A percentile compares a stretch with the other conserved stretches of the same genome.
phyloP scores from a whole-genome alignment of 2,113 vertebrate genomes.

The Miniopterus natalensis region DNA sequence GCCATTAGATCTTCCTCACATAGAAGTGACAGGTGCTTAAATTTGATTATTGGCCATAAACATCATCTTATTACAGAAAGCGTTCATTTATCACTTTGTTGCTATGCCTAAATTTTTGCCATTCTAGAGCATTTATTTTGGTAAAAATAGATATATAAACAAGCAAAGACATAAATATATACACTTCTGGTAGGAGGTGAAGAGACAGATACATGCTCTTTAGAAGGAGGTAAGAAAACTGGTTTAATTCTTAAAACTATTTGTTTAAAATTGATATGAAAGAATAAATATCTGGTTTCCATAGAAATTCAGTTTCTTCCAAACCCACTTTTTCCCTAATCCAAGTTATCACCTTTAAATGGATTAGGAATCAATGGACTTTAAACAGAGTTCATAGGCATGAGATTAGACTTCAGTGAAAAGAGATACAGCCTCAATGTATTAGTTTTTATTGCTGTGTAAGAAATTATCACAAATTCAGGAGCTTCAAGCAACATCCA shows the following conservation, averaged over 20 bases:
- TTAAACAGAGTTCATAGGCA: neutral
- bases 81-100: neutral
- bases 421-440: neutral
- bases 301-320: neutral
- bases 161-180: neutral
- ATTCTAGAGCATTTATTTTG: neutral
- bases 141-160: neutral
- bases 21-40: neutral
- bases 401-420: neutral
- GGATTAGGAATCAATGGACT: neutral
- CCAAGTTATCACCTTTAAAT: neutral
- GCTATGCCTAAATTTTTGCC: neutral
- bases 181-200: neutral
- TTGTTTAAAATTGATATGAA: neutral
- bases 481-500: neutral
- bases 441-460: neutral
- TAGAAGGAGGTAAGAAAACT: neutral
- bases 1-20: neutral
- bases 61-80: neutral
- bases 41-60: neutral
- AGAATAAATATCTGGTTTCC: neutral
- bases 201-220: neutral
- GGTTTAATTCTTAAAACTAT: neutral
- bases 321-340: neutral
- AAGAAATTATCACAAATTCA: neutral